Percentiles rank a stretch among this genome's conserved stretches.
Conservation (phyloP, 2,797 vertebrate species). For the Telmatherina bonti region DNA sequence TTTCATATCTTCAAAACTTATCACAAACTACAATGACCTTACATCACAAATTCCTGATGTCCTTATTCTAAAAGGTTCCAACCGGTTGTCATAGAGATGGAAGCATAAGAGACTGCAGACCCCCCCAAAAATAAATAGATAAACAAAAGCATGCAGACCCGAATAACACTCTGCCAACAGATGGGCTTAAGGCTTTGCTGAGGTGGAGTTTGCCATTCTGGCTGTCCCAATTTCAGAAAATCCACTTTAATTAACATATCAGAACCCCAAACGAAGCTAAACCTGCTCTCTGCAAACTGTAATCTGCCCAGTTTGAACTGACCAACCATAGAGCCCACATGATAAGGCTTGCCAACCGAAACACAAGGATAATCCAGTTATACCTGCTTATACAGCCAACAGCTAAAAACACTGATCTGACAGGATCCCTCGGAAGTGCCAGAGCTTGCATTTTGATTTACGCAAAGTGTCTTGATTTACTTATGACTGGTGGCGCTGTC, state of each 20-base stretch:
- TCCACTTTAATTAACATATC: slow-evolving; percentile 86
- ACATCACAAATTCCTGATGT: slow-evolving; percentile 26
- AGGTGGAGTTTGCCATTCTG: slow-evolving; percentile 73
- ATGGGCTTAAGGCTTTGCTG: slow-evolving; percentile 79
- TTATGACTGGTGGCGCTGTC: slow-evolving; percentile 47
- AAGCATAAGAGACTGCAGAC: slow-evolving; percentile 41
- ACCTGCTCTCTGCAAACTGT: slow-evolving; percentile 73
- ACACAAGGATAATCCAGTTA: slow-evolving; percentile 80
- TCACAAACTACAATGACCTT: slow-evolving; percentile 32
- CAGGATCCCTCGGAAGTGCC: slow-evolving; percentile 52
- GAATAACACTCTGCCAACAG: slow-evolving; percentile 75
- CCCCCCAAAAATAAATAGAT: slow-evolving; percentile 28
- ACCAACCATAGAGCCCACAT: slow-evolving; percentile 67
- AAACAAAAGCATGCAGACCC: slow-evolving; percentile 44
- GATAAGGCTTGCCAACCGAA: slow-evolving; percentile 72
- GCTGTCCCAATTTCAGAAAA: slow-evolving; percentile 74
- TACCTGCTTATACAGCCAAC: slow-evolving; percentile 72
- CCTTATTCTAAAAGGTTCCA: slow-evolving; percentile 38
- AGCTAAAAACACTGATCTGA: slow-evolving; percentile 68
- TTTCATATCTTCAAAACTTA: neutral
- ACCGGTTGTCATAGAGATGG: slow-evolving; percentile 53
- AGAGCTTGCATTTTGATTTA: slow-evolving; percentile 56
- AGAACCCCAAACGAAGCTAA: slow-evolving; percentile 79
- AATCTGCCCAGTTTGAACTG: slow-evolving; percentile 78
- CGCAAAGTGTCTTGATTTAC: slow-evolving; percentile 63